phyloP scores from a whole-genome alignment of 2,888 invertebrate species.

The Strigamia crassipes region DNA sequence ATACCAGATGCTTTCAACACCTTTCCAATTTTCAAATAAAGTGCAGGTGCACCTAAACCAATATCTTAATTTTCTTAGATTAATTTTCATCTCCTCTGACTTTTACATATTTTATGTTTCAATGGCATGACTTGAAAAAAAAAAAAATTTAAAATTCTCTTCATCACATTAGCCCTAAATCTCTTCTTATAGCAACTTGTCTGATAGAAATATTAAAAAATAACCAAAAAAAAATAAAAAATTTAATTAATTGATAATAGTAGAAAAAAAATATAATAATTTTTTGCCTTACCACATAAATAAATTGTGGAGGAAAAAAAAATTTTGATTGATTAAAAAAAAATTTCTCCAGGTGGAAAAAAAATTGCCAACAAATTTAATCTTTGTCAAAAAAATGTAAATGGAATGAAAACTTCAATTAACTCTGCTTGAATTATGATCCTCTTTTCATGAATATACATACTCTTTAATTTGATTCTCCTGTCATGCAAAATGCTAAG shows the following conservation, averaged over 20 bases:
- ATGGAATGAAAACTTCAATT: constrained; percentile 29
- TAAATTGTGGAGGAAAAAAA: not conserved
- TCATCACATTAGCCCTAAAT: not conserved
- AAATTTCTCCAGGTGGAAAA: not conserved
- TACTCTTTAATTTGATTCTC: constrained; percentile 20
- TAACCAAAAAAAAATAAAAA: not conserved
- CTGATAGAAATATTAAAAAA: not conserved
- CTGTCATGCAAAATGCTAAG: constrained; percentile 26
- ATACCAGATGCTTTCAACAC: constrained; percentile 7
- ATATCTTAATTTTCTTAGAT: not conserved
- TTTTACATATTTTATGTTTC: constrained; percentile 11
- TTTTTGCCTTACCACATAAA: not conserved
- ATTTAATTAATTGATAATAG: not conserved
- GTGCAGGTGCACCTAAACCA: not conserved
- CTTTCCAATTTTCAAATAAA: constrained; percentile 19
- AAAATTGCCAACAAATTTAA: not conserved
- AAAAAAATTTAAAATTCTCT: not conserved
- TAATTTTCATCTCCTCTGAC: not conserved
- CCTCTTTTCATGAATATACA: constrained; percentile 30
- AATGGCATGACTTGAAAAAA: too few species aligned
- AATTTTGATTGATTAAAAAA: not conserved
- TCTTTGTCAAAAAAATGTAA: constrained; percentile 4
- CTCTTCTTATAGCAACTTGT: not conserved
- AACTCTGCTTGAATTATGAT: constrained; percentile 27
- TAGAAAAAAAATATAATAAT: not conserved